Evolutionary conservation across 2,797 vertebrate genomes (phyloP), one percentile per base, ranked within the genome.

Genomic region (Sebastes taczanowskii): DNA sequence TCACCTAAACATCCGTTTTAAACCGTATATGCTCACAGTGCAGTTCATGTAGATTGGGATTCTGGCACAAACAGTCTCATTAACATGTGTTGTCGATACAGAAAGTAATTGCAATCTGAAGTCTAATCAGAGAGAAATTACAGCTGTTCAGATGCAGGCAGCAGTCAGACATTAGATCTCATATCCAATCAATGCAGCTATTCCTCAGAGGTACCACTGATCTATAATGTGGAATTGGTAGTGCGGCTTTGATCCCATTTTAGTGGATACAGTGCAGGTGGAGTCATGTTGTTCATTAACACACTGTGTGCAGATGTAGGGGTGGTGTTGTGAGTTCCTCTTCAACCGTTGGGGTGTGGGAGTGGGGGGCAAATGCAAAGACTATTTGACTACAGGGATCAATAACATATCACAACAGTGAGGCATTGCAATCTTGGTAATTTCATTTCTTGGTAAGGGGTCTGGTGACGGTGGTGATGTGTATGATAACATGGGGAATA

Each of bases 41-140:
- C 63, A 23, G 72, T 63, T 74, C 27, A 38, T 77, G 71, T 71
- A 77, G 85, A 89, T 78, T 87, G 85, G 72, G 60, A 72, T 83
- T 88, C 84, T 90, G 88, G 84, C 90, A 89, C 83, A 90, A 87
- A 89, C 74, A 70, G 61, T 63, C 80, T 81, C 90, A 88, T 90
- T 89, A 88, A 85, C 62, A 55, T 13, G 61, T 86, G 86, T 82
- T 87, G 89, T 90, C 66, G 79, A 81, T 93, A 82, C 77, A 81
- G 55, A 89, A 80, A 87, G 82, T 91, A 90, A 92, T 87, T 90
- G 81, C 89, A 85, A 85, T 89, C 80, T 83, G 56, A 91, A 78
- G 77, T 88, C 61, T 88, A 89, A 91, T 89, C 87, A 93, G 83
- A 80, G 78, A 86, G 78, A 88, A 92, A 91, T 93, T 87, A 81